Percentiles rank a stretch among this genome's conserved stretches.
Conservation (phyloP, 53 echinoderm and acorn worm species). For the Henricia sp. region DNA sequence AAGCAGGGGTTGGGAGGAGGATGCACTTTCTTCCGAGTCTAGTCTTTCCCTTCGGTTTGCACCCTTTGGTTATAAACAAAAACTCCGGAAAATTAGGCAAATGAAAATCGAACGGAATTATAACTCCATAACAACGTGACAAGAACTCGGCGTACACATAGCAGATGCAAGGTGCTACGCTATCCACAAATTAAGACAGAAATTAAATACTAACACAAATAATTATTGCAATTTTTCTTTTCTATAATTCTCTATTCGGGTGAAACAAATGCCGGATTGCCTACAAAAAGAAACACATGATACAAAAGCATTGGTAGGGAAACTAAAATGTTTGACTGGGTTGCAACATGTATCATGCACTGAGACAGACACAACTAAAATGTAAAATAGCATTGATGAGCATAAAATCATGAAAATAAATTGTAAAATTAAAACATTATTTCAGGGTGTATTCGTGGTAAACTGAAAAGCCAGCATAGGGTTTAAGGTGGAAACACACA, state of each 20-base stretch:
- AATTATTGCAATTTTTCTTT: neutral
- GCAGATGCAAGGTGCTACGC: neutral
- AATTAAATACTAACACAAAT: neutral
- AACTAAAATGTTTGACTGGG: too few relatives aligned
- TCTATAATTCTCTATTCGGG: neutral
- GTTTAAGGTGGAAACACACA: too few relatives aligned
- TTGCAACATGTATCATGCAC: too few relatives aligned
- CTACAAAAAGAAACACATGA: neutral
- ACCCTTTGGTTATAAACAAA: conserved; percentile 83
- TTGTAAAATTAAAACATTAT: too few relatives aligned
- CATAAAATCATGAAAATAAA: too few relatives aligned
- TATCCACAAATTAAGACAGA: neutral
- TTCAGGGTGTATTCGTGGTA: too few relatives aligned
- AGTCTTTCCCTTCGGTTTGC: conserved; percentile 92
- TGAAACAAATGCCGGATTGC: neutral
- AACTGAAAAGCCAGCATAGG: too few relatives aligned
- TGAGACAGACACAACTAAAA: too few relatives aligned
- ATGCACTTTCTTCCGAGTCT: conserved; percentile 95
- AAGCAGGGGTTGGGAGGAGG: conserved; percentile 92
- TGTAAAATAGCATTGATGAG: too few relatives aligned
- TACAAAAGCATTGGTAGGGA: too few relatives aligned
- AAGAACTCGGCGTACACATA: neutral
- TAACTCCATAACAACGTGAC: conserved; percentile 47
- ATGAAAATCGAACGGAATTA: conserved; percentile 52
- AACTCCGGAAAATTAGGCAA: conserved; percentile 72